Conservation (phyloP, 2,113 vertebrate genomes). For the Peucedramus taeniatus region DNA sequence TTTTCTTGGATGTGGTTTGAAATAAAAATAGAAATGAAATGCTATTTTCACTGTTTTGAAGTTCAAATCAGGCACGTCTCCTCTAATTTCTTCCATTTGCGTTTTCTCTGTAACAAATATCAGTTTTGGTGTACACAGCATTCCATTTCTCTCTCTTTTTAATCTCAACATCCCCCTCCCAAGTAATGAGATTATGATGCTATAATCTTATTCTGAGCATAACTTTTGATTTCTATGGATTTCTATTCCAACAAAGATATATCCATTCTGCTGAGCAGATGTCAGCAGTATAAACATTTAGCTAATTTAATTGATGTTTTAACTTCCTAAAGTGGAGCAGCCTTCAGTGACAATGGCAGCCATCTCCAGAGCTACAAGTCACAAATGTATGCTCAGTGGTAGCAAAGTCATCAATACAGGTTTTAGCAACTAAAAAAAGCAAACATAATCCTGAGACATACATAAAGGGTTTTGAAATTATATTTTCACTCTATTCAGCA, state of each 20-base stretch:
- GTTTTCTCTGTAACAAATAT: neutral
- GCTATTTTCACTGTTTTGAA: slow-evolving; percentile 49
- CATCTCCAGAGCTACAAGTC: neutral
- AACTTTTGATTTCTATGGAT: slow-evolving; percentile 26
- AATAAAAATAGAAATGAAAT: slow-evolving; percentile 58
- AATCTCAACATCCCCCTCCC: neutral
- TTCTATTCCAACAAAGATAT: neutral
- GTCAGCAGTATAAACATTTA: slow-evolving; percentile 12
- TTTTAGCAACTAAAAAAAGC: slow-evolving; percentile 21
- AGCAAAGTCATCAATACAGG: neutral
- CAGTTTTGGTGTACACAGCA: neutral
- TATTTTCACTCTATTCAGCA: slow-evolving; percentile 16
- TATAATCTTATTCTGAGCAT: slow-evolving; percentile 21
- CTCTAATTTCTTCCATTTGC: neutral
- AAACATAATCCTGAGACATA: slow-evolving; percentile 9
- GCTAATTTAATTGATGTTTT: neutral
- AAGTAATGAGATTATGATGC: slow-evolving; percentile 17
- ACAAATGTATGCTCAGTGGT: neutral
- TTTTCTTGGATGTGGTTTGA: slow-evolving; percentile 4
- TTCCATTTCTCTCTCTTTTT: neutral
- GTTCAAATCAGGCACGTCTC: neutral
- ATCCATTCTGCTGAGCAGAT: neutral
- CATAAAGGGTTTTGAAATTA: neutral
- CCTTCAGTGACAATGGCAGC: neutral
- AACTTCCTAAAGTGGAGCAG: neutral